Conservation (phyloP, 2,797 vertebrate species). For the Halcyon smyrnensis region DNA sequence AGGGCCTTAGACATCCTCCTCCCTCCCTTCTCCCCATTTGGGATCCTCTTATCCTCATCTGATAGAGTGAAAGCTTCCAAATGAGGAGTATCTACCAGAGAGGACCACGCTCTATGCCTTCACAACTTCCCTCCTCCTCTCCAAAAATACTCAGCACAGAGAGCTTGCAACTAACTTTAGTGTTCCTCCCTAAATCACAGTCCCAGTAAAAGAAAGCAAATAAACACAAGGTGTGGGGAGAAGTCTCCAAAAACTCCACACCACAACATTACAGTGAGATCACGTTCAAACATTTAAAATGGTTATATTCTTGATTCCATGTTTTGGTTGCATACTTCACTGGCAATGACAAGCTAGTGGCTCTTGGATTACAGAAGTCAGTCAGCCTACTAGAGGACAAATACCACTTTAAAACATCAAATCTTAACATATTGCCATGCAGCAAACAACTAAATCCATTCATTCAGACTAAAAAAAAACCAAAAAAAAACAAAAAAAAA, state of each 20-base stretch:
- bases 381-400: background rate
- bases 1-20: background rate
- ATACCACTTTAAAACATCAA: background rate
- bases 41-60: background rate
- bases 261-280: background rate
- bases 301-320: background rate
- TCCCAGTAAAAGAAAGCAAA: background rate
- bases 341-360: background rate
- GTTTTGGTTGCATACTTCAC: background rate
- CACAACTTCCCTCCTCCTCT: background rate
- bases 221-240: background rate
- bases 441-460: background rate
- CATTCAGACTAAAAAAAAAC: background rate
- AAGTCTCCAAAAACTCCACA: background rate
- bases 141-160: background rate
- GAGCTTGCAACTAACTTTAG: background rate
- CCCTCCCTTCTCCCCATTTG: background rate
- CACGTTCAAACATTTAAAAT: background rate
- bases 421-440: background rate
- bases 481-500: background rate
- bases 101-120: background rate
- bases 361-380: background rate
- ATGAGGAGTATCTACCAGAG: background rate
- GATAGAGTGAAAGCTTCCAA: conserved; percentile 2
- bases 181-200: background rate